Base-by-base conservation (phyloP, 2,113 vertebrate species). In the Malurus alboscapulatus region DNA sequence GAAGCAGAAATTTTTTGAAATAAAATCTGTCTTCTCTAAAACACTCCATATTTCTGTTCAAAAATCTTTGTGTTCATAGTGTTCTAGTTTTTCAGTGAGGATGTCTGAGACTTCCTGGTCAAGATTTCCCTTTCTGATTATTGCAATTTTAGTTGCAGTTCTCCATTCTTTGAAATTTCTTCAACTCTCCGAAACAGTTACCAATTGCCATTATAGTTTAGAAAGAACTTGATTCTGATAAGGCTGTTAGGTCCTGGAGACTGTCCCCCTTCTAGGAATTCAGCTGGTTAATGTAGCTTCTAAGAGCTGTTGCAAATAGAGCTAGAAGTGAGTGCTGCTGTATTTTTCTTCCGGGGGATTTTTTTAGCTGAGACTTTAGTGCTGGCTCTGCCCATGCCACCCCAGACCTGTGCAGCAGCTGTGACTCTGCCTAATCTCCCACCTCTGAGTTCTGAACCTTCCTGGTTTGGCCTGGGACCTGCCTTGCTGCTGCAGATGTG, bases 81-180 rank as follows among this genome's bases (percentile, higher is more conserved):
- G 7, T 66, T 81, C 32, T 32, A n/a, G 7, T 65, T 76, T 73
- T 92, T 62, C 1, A 2, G 4, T 0, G 0, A 76, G 18, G 18
- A 47, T 45, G 11, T 61, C 45, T 83, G 45, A 57, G 36, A 29
- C n/a, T 61, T 80, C 25, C 47, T 58, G 44, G 19, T 71, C 25
- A 69, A 48, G 47, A 78, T 26, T 44, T 62, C 20, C 8, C 18
- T 58, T 48, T 74, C 17, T 77, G 24, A 7, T 53, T 78, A 55
- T 45, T 65, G 50, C 36, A 14, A 61, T 48, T 86, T 73, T 36
- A 57, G 8, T 80, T 72, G 17, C 18, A 38, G 30, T 76, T 86
- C 16, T 79, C 24, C 15, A 44, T 68, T 67, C 36, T 76, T 69
- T 80, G 50, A 59, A 21, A 17, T 83, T 67, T 75, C 44, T 75